Conservation (phyloP, 2,888 invertebrate species). For the Leptothorax acervorum region DNA sequence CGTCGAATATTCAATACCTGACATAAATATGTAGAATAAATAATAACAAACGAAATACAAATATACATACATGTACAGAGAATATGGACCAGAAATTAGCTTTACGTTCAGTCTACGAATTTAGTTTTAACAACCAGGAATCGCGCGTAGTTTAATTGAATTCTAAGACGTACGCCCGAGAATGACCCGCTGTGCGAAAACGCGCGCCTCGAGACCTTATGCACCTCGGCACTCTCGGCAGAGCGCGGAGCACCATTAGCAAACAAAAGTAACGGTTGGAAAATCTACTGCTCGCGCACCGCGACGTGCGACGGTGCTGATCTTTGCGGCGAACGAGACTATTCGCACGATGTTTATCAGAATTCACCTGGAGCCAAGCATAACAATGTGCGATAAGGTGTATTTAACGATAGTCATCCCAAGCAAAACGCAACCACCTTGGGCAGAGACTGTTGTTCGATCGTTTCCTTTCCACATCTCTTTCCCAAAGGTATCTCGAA, state of each 20-base stretch:
- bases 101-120: neutral
- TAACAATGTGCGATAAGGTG: conserved; percentile 15
- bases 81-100: neutral
- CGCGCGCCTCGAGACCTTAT: neutral
- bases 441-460: neutral
- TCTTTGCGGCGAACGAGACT: neutral
- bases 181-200: conserved; percentile 24
- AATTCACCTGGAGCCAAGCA: neutral
- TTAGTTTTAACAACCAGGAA: neutral
- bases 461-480: neutral
- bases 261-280: conserved; percentile 45
- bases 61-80: neutral
- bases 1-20: too few species aligned
- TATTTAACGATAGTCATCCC: neutral
- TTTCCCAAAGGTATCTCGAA: neutral
- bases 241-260: conserved; percentile 1
- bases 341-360: conserved; percentile 40
- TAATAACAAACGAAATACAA: neutral
- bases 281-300: conserved; percentile 11
- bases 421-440: neutral
- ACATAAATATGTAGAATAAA: neutral
- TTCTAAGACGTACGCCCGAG: neutral
- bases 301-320: neutral
- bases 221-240: neutral
- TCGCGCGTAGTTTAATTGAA: neutral